phyloP scores from a whole-genome alignment of 2,888 invertebrate genomes.

The Chalcosyrphus nemorum region DNA sequence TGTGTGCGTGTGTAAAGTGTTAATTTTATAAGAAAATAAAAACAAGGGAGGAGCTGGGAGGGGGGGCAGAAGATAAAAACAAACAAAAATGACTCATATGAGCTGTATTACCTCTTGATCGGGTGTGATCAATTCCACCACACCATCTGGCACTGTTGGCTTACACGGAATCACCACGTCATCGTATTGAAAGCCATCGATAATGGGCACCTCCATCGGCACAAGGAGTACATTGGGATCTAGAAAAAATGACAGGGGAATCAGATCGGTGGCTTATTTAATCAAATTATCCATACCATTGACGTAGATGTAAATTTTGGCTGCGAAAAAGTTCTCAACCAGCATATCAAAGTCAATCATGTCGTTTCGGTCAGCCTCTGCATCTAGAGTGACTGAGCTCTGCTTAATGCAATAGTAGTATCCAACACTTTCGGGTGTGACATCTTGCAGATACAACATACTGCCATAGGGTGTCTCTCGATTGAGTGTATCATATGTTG shows the following conservation, averaged over 20 bases:
- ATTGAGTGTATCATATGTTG: slow-evolving; percentile 74
- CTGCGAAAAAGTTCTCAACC: slow-evolving; percentile 79
- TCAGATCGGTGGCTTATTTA: slow-evolving; percentile 72
- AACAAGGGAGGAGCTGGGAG: slow-evolving; percentile 1
- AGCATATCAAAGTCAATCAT: slow-evolving; percentile 78
- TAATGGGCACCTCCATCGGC: slow-evolving; percentile 76
- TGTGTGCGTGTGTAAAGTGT: slow-evolving; percentile 31
- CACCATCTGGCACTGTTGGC: slow-evolving; percentile 85
- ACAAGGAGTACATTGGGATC: slow-evolving; percentile 83
- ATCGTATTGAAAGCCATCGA: slow-evolving; percentile 82
- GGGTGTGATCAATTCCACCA: slow-evolving; percentile 82
- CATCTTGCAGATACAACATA: slow-evolving; percentile 82
- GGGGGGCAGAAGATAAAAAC: not conserved
- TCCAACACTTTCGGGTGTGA: slow-evolving; percentile 83
- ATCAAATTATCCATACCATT: slow-evolving; percentile 80
- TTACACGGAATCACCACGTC: slow-evolving; percentile 85
- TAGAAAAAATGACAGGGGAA: slow-evolving; percentile 79
- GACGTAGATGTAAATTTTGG: slow-evolving; percentile 84
- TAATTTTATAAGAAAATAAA: slow-evolving; percentile 18
- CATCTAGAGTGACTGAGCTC: slow-evolving; percentile 74
- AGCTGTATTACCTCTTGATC: slow-evolving; percentile 80
- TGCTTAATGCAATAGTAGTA: slow-evolving; percentile 84
- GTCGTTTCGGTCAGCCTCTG: too few relatives aligned
- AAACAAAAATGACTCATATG: slow-evolving; percentile 42
- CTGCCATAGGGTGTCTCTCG: slow-evolving; percentile 80